Conservation (phyloP, 2,797 vertebrate species). For the Sternarchorhynchus goeldii region DNA sequence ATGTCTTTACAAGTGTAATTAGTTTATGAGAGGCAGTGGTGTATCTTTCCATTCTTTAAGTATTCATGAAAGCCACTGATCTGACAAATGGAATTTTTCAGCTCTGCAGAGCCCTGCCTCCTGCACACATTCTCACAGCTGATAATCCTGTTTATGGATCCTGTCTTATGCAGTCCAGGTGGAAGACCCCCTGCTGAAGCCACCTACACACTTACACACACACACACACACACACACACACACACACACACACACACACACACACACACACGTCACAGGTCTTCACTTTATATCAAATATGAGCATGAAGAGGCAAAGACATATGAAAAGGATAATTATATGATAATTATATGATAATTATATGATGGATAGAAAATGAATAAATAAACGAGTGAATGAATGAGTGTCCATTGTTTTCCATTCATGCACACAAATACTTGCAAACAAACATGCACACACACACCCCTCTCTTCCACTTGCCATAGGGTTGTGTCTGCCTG, state of each 20-base stretch:
- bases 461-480: background rate
- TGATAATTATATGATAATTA: background rate
- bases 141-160: conserved; percentile 82
- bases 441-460: background rate
- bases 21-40: conserved; percentile 76
- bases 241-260: conserved; percentile 47
- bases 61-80: conserved; percentile 84
- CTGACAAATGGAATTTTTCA: conserved; percentile 86
- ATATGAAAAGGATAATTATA: conserved; percentile 11
- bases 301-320: conserved; percentile 28
- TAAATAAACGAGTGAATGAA: conserved; percentile 13
- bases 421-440: background rate
- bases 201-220: conserved; percentile 45
- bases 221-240: conserved; percentile 51
- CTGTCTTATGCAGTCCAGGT: conserved; percentile 71
- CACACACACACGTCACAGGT: conserved; percentile 39
- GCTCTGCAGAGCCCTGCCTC: conserved; percentile 76
- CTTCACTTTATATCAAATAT: conserved; percentile 24
- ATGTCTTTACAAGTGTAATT: conserved; percentile 81
- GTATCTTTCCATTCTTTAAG: conserved; percentile 75
- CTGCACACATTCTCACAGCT: conserved; percentile 70
- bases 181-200: conserved; percentile 52
- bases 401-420: background rate
- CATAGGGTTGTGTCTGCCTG: background rate
- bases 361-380: background rate